Evolutionary conservation across 2,113 vertebrate genomes (phyloP), one percentile per base, ranked within the genome.

Genomic region (Festucalex cinctus): DNA sequence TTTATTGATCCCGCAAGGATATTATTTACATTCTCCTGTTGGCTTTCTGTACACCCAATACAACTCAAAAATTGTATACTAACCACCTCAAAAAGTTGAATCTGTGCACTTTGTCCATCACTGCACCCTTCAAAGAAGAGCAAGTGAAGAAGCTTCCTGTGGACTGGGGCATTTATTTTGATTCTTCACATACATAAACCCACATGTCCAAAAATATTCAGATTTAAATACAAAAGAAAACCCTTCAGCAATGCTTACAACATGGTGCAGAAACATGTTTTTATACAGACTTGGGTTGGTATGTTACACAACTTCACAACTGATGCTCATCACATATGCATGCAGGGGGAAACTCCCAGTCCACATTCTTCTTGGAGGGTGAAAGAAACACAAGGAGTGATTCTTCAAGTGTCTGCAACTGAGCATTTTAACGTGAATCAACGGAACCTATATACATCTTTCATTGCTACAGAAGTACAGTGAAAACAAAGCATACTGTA

Each of bases 251-350:
- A 77, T 74, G 63, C 70, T 79, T 60, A 67, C 72, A 69, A 43
- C 62, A 72, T 53, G 72, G 60, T 75, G 59, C 79, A 85, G 56
- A 75, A 84, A 72, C 9, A 1, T 2, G 22, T 63, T 62, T 46
- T 69, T 68, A 81, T 72, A 79, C 75, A 79, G 56, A 77, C 75
- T 78, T 69, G 51, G 63, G 64, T 69, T 70, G 73, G 16, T 69
- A 72, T 74, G 19, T 77, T 83, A 88, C n/a, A n/a, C n/a, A n/a
- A n/a, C n/a, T n/a, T 32, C 83, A 86, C 81, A 86, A 76, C 61
- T 67, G 71, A 82, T 66, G 63, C 48, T 74, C 77, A 63, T 73
- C 16, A 72, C 79, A 76, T 59, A 67, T 69, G 69, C 70, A 68
- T 79, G 70, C 57, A 71, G 78, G 53, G 53, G 20, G 32, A 67